phyloP scores from a whole-genome alignment of 2,888 invertebrate species.

The Leptinotarsa rubiginosa region DNA sequence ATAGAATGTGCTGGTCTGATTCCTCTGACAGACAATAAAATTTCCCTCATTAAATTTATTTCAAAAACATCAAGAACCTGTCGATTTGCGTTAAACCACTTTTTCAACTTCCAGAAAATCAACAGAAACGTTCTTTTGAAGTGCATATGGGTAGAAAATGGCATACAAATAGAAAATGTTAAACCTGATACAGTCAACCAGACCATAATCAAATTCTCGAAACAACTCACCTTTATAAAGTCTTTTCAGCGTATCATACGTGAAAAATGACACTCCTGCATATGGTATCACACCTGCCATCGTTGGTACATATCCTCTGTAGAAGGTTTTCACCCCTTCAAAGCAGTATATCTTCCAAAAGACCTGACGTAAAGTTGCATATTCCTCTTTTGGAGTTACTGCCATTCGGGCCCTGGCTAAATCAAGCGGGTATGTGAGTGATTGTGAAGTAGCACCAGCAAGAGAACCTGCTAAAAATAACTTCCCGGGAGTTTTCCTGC shows the following conservation, averaged over 20 bases:
- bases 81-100: no score
- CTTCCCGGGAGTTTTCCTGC: constrained; percentile 64
- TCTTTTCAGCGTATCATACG: constrained; percentile 93
- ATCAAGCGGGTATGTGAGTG: constrained; percentile 95
- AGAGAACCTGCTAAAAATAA: constrained; percentile 92
- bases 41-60: no score
- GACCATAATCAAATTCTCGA: no score
- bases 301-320: constrained; percentile 90
- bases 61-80: no score
- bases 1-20: no score
- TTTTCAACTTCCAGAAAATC: no score
- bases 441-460: constrained; percentile 95
- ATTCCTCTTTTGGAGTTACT: constrained; percentile 85
- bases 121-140: no score
- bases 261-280: constrained; percentile 97
- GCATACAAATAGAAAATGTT: no score
- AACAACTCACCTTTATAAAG: constrained; percentile 74
- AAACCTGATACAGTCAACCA: no score
- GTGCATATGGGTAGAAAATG: no score
- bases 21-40: no score
- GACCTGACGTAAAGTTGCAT: constrained; percentile 70
- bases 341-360: constrained; percentile 75
- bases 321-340: constrained; percentile 84
- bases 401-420: constrained; percentile 97
- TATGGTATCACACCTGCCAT: constrained; percentile 95